Percentiles rank a stretch among this genome's conserved stretches.
phyloP scores from a whole-genome alignment of 2,113 vertebrate species.

The Pavo muticus region DNA sequence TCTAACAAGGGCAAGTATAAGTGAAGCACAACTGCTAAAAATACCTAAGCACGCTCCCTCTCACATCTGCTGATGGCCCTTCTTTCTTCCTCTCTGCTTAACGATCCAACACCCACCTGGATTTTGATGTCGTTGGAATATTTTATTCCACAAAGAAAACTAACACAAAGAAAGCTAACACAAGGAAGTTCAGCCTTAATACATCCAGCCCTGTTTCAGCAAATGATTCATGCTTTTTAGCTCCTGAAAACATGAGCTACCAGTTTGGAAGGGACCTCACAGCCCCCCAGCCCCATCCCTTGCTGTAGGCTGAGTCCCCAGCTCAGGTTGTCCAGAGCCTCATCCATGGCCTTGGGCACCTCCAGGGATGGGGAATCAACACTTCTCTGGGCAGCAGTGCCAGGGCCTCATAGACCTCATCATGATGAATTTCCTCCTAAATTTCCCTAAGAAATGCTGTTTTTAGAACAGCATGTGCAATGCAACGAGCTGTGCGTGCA shows the following conservation, averaged over 20 bases:
- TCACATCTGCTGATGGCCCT: not conserved
- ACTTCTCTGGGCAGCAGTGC: not conserved
- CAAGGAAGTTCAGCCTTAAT: not conserved
- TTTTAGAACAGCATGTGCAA: not conserved
- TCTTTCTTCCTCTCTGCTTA: not conserved
- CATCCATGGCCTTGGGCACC: too few species aligned
- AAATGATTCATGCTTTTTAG: not conserved
- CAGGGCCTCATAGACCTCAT: not conserved
- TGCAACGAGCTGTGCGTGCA: fast-evolving
- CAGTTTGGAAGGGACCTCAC: too few species aligned
- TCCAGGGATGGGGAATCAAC: too few species aligned
- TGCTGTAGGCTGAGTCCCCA: too few species aligned
- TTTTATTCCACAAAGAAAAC: not conserved
- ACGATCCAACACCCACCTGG: not conserved
- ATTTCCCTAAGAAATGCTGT: fast-evolving
- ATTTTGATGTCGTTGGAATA: not conserved
- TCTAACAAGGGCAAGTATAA: not conserved
- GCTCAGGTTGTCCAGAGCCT: too few species aligned
- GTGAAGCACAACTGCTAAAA: not conserved
- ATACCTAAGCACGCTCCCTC: not conserved
- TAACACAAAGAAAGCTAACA: not conserved
- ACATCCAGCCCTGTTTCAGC: not conserved
- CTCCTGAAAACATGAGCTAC: not conserved
- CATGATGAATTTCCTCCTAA: not conserved
- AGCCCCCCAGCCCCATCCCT: too few species aligned